Evolutionary conservation across 2,113 vertebrate species (phyloP), one percentile per base, ranked within the genome.

Genomic region (Cairina moschata): DNA sequence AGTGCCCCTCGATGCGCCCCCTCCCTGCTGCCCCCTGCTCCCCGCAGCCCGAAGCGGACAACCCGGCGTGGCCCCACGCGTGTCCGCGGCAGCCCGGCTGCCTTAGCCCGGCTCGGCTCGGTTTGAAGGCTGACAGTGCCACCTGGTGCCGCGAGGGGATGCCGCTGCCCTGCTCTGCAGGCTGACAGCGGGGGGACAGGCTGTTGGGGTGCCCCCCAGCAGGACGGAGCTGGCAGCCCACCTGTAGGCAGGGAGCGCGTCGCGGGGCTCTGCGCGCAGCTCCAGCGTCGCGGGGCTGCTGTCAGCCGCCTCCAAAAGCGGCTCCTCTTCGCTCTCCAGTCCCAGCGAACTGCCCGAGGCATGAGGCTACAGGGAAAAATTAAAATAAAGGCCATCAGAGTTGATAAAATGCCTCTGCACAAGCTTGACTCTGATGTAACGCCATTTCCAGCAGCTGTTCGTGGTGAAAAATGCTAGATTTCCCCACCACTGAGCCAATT

Each of bases 51-150:
- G 50, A 11, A 2, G 4, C 1, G 25, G 67, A 36, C 60, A 55
- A 55, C 20, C 40, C 62, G 4, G 34, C 34, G 42, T 17, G 23
- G 28, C 59, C n/a, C 67, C 76, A 21, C 13, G 75, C 34, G 81
- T 56, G 69, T 26, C 76, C 0, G 28, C 44, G 76, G 38, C 82
- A 18, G 50, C 36, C 63, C 63, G 0, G 36, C 62, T 1, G 68
- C 55, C 22, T 4, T 5, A 21, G 14, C 32, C 34, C 8, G 4
- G 16, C 59, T 50, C 17, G 32, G 75, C 80, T 46, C 68, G 82
- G 36, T 94, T 74, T 83, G 77, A 86, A 86, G 97, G 95, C 94
- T 10, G 91, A 93, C 46, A 91, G 32, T 93, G 56, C 95, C 98
- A 96, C 60, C 98, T 97, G 85, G 90, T 96, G 98, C 95, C 75